A percentile compares a stretch with the other conserved stretches of the same genome.
phyloP scores from a whole-genome alignment of 53 echinoderm and acorn worm species.

The Patiria pectinifera region DNA sequence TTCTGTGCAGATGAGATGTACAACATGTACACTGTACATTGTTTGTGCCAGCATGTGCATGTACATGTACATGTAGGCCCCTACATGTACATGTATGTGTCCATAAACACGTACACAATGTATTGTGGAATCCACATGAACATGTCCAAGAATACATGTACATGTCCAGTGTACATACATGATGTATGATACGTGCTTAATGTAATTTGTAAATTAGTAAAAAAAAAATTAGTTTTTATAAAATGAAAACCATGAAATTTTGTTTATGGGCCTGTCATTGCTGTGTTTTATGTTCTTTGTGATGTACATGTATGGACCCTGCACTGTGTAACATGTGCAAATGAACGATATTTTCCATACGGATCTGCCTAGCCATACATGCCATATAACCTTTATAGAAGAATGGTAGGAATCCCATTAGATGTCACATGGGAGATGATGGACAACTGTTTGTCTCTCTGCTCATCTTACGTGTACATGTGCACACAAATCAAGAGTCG shows the following conservation, averaged over 20 bases:
- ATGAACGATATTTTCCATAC: neutral
- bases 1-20: neutral
- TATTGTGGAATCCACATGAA: too few relatives aligned
- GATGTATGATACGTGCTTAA: too few relatives aligned
- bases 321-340: neutral
- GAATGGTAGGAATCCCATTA: conserved; percentile 62
- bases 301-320: neutral
- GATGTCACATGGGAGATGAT: conserved; percentile 41
- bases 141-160: too few relatives aligned
- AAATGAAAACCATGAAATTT: too few relatives aligned
- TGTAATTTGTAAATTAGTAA: too few relatives aligned
- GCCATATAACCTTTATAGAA: conserved; percentile 44
- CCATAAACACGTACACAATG: too few relatives aligned
- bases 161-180: too few relatives aligned
- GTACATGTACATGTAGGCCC: neutral
- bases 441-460: conserved; percentile 45
- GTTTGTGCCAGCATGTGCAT: neutral
- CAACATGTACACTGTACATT: neutral
- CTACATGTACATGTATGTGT: neutral
- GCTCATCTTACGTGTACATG: neutral
- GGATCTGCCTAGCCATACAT: neutral
- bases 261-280: neutral
- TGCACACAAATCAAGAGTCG: neutral
- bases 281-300: neutral
- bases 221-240: too few relatives aligned